A percentile compares a stretch with the other conserved stretches of the same genome.
Conservation (phyloP, 2,797 vertebrate species). For the Antrozous pallidus region DNA sequence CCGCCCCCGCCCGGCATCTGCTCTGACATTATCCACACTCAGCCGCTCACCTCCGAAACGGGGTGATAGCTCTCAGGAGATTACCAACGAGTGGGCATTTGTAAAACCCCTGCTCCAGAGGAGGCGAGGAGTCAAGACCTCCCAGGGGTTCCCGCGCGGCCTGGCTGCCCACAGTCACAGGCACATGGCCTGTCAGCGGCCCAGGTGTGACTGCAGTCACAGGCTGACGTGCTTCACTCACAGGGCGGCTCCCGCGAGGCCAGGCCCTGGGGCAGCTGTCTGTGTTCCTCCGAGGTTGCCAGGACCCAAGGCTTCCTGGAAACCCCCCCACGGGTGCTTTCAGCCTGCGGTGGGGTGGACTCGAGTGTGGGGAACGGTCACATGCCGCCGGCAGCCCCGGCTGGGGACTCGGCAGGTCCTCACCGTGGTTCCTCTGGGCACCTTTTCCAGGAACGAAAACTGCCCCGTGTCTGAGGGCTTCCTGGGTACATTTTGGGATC, state of each 20-base stretch:
- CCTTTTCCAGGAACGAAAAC: constrained; percentile 53
- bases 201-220: constrained; percentile 28
- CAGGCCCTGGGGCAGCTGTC: not conserved
- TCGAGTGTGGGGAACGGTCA: not conserved
- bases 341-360: not conserved
- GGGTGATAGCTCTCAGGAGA: not conserved
- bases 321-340: constrained; percentile 40
- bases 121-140: not conserved
- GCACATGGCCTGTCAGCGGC: not conserved
- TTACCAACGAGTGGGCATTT: not conserved
- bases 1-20: no score
- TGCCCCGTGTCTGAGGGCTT: not conserved
- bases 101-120: not conserved
- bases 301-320: not conserved
- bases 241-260: not conserved
- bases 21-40: not conserved
- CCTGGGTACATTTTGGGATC: not conserved
- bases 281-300: not conserved
- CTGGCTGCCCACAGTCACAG: not conserved
- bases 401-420: not conserved
- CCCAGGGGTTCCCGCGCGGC: not conserved
- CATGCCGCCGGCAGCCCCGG: not conserved
- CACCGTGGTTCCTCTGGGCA: not conserved
- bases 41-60: not conserved
- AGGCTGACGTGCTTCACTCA: not conserved